Evolutionary conservation across 2,113 vertebrate genomes (phyloP).

Genomic region (Phyllostomus hastatus): DNA sequence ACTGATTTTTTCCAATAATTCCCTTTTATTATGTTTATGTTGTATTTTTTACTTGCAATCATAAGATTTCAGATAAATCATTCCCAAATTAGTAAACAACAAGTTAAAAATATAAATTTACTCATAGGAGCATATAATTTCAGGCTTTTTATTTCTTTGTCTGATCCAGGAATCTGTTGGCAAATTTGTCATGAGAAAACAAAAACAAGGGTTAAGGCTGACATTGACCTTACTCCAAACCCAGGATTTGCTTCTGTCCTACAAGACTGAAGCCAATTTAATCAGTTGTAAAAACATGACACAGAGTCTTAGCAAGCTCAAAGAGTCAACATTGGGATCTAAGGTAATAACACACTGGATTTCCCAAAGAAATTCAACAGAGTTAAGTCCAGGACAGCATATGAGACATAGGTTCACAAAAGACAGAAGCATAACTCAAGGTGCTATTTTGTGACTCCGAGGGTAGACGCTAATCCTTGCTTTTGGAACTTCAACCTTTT

Average conservation of each 20-base stretch:
- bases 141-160: background rate
- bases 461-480: background rate
- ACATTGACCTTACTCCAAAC: background rate
- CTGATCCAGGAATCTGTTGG: background rate
- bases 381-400: accelerated
- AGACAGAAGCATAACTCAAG: background rate
- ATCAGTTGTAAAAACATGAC: background rate
- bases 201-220: background rate
- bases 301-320: background rate
- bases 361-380: background rate
- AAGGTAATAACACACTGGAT: background rate
- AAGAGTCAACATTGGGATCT: background rate
- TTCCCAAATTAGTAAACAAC: background rate
- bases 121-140: background rate
- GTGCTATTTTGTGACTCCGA: background rate
- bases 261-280: background rate
- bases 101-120: background rate
- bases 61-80: background rate
- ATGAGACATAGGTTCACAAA: background rate
- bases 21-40: background rate
- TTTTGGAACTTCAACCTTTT: background rate
- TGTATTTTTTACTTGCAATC: background rate
- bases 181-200: background rate
- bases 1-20: background rate
- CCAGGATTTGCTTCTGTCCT: background rate